phyloP scores from a whole-genome alignment of 2,113 vertebrate species.

The Mugil cephalus region DNA sequence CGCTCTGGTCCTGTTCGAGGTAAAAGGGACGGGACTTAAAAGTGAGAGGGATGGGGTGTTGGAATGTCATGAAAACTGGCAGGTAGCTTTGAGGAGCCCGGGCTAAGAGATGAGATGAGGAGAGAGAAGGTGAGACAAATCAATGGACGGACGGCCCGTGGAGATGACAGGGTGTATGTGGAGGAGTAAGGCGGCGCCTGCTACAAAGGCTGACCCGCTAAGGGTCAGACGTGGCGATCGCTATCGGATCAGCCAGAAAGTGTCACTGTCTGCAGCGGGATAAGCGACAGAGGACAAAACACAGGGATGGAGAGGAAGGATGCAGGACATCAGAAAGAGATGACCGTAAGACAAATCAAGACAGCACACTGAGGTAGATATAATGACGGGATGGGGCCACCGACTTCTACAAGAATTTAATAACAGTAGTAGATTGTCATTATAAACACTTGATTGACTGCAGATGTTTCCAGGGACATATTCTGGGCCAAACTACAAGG shows the following conservation, averaged over 20 bases:
- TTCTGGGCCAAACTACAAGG: background rate
- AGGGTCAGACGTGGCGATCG: slow-evolving; percentile 18
- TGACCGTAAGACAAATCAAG: background rate
- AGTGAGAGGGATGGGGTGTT: slow-evolving; percentile 41
- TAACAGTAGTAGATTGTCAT: slow-evolving; percentile 22
- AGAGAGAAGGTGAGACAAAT: slow-evolving; percentile 26
- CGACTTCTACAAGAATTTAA: slow-evolving; percentile 21
- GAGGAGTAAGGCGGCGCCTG: slow-evolving; percentile 7
- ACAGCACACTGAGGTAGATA: background rate
- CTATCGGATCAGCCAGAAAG: slow-evolving; percentile 26
- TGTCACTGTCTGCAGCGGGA: background rate
- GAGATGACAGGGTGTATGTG: slow-evolving; percentile 14
- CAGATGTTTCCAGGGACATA: background rate
- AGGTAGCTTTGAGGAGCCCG: slow-evolving; percentile 49
- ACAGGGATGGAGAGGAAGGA: background rate
- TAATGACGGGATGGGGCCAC: background rate
- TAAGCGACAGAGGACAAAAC: background rate
- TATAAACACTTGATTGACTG: slow-evolving; percentile 19
- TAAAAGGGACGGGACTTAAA: slow-evolving; percentile 68
- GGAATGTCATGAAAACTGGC: slow-evolving; percentile 49
- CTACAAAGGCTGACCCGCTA: slow-evolving; percentile 44
- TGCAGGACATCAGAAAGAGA: background rate
- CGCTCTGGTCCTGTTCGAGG: slow-evolving; percentile 58
- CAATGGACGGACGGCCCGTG: slow-evolving; percentile 13
- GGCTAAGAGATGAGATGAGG: slow-evolving; percentile 7